phyloP scores from a whole-genome alignment of 1,140 invertebrate species.

The Drosophila rhopaloa region DNA sequence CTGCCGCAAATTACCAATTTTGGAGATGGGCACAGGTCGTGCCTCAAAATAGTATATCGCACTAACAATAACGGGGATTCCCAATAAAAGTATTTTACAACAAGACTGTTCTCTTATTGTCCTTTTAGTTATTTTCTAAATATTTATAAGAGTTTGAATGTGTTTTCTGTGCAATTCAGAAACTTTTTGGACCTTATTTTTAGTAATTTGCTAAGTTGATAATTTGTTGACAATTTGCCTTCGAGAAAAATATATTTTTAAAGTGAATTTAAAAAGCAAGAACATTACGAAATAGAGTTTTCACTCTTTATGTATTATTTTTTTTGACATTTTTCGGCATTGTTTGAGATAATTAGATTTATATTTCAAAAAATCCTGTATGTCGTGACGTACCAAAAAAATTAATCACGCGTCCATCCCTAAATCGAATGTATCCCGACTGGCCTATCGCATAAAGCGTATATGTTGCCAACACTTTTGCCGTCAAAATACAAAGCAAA shows the following conservation, averaged over 20 bases:
- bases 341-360: not conserved
- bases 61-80: not conserved
- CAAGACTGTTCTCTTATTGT: too few species aligned
- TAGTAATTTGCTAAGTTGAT: too few species aligned
- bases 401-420: constrained; percentile 1
- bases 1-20: too few species aligned
- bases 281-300: not conserved
- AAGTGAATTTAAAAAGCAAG: too few species aligned
- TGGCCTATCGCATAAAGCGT: constrained; percentile 1
- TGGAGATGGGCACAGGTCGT: not conserved
- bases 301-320: not conserved
- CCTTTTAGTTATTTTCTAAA: too few species aligned
- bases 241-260: too few species aligned
- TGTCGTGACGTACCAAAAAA: not conserved
- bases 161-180: too few species aligned
- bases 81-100: not conserved
- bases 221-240: too few species aligned
- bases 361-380: not conserved
- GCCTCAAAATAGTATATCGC: too few species aligned
- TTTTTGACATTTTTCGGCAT: not conserved
- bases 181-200: too few species aligned
- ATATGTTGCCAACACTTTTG: constrained; percentile 9
- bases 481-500: constrained; percentile 32
- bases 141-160: too few species aligned
- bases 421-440: constrained; percentile 9